Conservation (phyloP, 1,140 invertebrate genomes). For the Drosophila punjabiensis region DNA sequence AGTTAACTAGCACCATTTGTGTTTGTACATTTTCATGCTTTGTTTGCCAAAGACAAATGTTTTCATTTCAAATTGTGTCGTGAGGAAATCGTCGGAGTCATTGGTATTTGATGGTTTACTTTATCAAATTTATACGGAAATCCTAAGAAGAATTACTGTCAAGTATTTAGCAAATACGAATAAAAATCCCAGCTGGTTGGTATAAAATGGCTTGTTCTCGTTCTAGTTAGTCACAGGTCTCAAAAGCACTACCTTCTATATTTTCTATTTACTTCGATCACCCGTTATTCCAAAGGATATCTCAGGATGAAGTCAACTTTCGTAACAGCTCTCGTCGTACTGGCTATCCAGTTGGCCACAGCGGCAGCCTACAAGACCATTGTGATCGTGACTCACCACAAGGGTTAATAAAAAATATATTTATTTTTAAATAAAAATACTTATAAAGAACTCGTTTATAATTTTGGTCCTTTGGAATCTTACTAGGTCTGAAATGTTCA, state of each 20-base stretch:
- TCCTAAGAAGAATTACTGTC: neutral
- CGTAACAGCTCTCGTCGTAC: neutral
- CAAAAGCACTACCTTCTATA: neutral
- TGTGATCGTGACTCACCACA: neutral
- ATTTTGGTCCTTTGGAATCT: too few species aligned
- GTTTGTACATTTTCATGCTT: neutral
- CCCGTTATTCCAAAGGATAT: neutral
- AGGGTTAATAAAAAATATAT: neutral
- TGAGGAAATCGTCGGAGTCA: neutral
- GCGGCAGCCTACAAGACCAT: neutral
- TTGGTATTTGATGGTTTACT: neutral
- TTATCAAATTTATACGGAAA: neutral
- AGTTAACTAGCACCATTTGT: neutral
- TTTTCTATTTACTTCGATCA: neutral
- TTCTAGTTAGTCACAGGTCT: conserved; percentile 5
- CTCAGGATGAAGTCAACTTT: neutral
- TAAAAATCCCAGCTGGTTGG: neutral
- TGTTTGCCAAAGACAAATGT: neutral
- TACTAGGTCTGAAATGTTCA: neutral
- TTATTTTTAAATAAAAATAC: neutral
- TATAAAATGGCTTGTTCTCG: neutral
- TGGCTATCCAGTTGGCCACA: neutral
- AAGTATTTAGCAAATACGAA: neutral
- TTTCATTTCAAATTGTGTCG: neutral
- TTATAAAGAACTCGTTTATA: neutral